These are phyloP conservation scores for Diceros bicornis DNA, from an alignment of 2,797 vertebrate genomes.

Conservation along the genomic window DNA sequence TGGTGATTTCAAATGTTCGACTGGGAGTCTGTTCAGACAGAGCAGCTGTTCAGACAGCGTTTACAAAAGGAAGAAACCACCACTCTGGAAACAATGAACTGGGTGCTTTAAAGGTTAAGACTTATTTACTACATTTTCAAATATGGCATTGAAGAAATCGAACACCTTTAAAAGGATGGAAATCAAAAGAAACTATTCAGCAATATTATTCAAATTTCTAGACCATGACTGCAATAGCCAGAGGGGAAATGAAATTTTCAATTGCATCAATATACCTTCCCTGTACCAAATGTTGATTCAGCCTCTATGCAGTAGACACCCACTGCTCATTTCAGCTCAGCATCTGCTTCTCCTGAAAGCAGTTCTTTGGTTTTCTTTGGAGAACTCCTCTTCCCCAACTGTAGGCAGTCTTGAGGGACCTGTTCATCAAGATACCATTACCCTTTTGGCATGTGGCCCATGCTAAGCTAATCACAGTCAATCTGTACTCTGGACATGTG, in stretches of 20 bases:
- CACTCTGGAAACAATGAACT: background rate
- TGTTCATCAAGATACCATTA: background rate
- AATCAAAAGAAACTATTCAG: conserved; percentile 34
- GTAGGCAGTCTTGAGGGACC: background rate
- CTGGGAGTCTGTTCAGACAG: background rate
- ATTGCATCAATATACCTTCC: background rate
- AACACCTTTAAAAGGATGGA: conserved; percentile 2
- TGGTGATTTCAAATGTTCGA: background rate
- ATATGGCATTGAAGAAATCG: background rate
- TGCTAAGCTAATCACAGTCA: background rate
- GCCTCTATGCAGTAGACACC: background rate
- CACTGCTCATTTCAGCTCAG: background rate
- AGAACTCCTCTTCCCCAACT: background rate
- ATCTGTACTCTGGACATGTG: background rate
- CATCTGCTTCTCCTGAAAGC: background rate
- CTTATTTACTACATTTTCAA: background rate
- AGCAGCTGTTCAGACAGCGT: background rate
- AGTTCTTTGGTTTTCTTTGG: background rate
- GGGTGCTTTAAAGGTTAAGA: background rate
- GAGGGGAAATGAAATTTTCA: conserved; percentile 43
- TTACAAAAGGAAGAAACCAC: background rate
- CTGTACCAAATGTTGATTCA: background rate
- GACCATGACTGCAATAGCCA: background rate
- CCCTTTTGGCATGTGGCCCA: background rate
- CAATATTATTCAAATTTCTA: background rate